phyloP scores from a whole-genome alignment of 2,888 invertebrate species.

The Hirudinaria manillensis region DNA sequence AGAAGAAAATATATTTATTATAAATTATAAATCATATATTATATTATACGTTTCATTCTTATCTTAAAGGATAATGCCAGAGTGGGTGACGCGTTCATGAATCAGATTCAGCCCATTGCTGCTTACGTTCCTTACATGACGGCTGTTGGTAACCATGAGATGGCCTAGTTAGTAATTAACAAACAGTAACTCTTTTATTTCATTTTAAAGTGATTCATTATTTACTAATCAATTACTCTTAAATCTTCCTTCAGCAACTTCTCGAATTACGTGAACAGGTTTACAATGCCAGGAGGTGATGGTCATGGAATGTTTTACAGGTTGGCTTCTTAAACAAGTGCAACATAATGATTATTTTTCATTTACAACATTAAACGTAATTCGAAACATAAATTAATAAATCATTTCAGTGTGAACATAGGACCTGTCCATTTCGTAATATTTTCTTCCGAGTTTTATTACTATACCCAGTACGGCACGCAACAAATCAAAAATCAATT shows the following conservation, averaged over 20 bases:
- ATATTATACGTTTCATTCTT: too few species aligned
- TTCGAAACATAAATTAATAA: neutral
- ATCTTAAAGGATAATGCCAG: conserved; percentile 62
- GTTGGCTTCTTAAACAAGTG: conserved; percentile 40
- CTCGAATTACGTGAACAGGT: conserved; percentile 83
- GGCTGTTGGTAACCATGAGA: conserved; percentile 80
- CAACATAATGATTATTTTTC: neutral
- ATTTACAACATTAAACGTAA: neutral
- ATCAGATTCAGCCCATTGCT: conserved; percentile 79
- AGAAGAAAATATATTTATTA: too few species aligned
- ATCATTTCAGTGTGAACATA: conserved; percentile 48
- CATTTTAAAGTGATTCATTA: neutral
- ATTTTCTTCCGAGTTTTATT: conserved; percentile 86
- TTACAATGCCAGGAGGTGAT: conserved; percentile 45
- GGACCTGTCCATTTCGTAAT: conserved; percentile 66
- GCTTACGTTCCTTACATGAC: conserved; percentile 77
- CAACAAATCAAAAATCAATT: conserved; percentile 60
- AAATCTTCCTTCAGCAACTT: conserved; percentile 68
- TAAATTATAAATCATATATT: too few species aligned
- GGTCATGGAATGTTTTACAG: conserved; percentile 49
- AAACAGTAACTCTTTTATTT: too few species aligned
- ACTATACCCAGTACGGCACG: conserved; percentile 78
- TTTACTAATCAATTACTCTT: neutral
- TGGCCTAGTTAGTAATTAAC: conserved; percentile 65
- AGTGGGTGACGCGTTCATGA: conserved; percentile 86